A percentile compares a stretch with the other conserved stretches of the same genome.
These are phyloP conservation scores for Diuraphis noxia DNA, from an alignment of 1,140 invertebrate species.

Conservation along the genomic window DNA sequence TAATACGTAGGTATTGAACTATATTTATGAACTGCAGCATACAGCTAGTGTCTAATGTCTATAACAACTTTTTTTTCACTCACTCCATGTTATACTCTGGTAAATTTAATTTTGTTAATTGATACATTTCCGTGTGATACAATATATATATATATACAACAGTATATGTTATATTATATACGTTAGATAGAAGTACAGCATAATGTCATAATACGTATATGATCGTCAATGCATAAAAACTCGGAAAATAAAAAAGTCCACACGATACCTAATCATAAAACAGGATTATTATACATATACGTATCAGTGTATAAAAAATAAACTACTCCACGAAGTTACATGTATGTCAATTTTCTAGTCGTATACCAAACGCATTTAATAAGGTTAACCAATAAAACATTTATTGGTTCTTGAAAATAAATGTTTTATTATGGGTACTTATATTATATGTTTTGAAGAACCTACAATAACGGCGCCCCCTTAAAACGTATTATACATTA, in stretches of 20 bases:
- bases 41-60: too few species aligned
- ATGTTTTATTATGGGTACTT: slow-evolving; percentile 1
- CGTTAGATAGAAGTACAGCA: neutral
- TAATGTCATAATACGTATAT: too few species aligned
- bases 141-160: neutral
- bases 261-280: neutral
- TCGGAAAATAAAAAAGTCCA: neutral
- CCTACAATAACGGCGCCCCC: neutral
- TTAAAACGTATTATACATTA: neutral
- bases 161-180: neutral
- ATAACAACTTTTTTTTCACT: neutral
- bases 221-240: neutral
- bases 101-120: neutral
- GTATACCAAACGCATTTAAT: slow-evolving; percentile 1
- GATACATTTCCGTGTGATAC: neutral
- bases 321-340: neutral
- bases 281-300: neutral
- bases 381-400: slow-evolving; percentile 27
- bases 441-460: neutral
- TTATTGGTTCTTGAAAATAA: slow-evolving; percentile 29
- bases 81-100: neutral
- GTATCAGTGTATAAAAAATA: neutral
- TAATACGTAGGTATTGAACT: neutral
- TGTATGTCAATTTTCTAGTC: neutral
- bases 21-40: neutral